Base-by-base conservation (phyloP, 2,888 invertebrate genomes). In the Eristalis tenax region DNA sequence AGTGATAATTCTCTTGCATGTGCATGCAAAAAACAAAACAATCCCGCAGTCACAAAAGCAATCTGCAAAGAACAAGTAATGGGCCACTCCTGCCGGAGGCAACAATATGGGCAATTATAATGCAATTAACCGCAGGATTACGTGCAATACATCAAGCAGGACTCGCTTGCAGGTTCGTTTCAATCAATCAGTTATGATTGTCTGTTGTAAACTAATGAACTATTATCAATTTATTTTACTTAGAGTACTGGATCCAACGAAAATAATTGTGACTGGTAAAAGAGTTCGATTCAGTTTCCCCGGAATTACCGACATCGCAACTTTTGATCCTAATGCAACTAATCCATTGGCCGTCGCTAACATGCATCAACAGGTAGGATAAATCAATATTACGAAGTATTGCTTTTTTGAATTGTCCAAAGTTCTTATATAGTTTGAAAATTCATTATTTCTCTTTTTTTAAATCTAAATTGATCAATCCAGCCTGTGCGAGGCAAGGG, bases 91-190 rank as follows among this genome's bases (percentile, higher is more conserved):
- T 99, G 88, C 97, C 98, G 0, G 99, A 99, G 92, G 96, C 97
- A 56, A 95, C 97, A 73, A 95, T 99, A 89, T 99, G 99, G 99
- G 97, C 97, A 89, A 97, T 98, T 90, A 96, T 99, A 66, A 98
- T 99, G 90, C 99, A 99, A 93, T 94, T 99, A 89, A 98, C 98
- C 38, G 97, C 98, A 3, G 99, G 98, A 0, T 94, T 99, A 89
- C 95, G 99, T 78, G 96, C 97, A 82, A 97, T 99, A 89, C 99
- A 99, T 93, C 95, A 94, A 50, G 94, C 95, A 40, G 95, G 95
- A 50, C 92, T 95, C 1, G 95, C 95, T 40, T 95, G 94, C 94
- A 94, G 94, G 95, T 95, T 91, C 84, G 90, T 89, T 77, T 57
- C 73, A 69, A 22, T 32, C 89, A 38, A 15, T 56, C 26, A 23